These are phyloP conservation scores for Hirudinaria manillensis DNA, from an alignment of 2,888 invertebrate genomes.

Conservation along the genomic window DNA sequence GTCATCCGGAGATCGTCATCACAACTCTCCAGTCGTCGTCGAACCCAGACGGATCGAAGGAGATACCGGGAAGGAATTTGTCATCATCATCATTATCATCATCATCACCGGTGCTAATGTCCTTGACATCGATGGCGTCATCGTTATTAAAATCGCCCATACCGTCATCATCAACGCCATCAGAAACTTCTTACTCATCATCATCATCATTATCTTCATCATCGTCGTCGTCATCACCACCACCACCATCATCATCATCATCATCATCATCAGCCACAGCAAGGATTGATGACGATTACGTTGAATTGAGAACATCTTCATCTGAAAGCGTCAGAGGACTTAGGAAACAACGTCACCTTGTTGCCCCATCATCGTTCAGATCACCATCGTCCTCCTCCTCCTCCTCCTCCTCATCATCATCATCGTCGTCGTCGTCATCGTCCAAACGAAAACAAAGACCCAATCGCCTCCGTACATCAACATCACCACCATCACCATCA, in stretches of 20 bases:
- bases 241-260: constrained; percentile 24
- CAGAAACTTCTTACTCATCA: constrained; percentile 1
- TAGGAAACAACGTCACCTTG: constrained; percentile 14
- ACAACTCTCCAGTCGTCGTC: background rate
- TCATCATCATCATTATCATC: constrained; percentile 31
- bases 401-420: constrained; percentile 13
- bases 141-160: constrained; percentile 12
- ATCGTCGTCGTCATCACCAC: constrained; percentile 16
- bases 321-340: background rate
- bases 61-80: background rate
- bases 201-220: constrained; percentile 7
- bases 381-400: background rate
- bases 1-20: constrained; percentile 11
- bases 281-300: background rate
- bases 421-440: constrained; percentile 16
- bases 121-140: constrained; percentile 25
- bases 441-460: too few species aligned
- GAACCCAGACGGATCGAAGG: background rate
- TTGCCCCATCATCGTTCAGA: constrained; percentile 8
- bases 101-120: constrained; percentile 22
- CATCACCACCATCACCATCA: constrained; percentile 28
- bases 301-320: constrained; percentile 7
- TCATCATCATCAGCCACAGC: constrained; percentile 32
- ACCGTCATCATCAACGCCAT: constrained; percentile 26
- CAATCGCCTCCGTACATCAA: background rate